A percentile compares a stretch with the other conserved stretches of the same genome.
These are phyloP conservation scores for Pycnonotus jocosus DNA, from an alignment of 2,113 vertebrate species.

Conservation along the genomic window DNA sequence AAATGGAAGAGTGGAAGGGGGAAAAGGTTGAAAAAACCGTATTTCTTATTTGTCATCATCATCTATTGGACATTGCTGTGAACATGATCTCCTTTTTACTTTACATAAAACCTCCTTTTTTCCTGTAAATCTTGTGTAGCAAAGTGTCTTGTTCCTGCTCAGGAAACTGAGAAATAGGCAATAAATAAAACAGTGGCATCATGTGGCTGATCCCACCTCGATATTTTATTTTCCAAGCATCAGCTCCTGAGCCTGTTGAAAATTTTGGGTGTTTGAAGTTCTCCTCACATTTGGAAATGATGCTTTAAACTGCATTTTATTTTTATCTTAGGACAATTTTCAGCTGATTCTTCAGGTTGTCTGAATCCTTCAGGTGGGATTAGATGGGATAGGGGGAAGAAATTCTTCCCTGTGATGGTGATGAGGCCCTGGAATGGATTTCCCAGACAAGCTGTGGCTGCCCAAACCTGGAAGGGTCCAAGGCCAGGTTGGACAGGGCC, in stretches of 20 bases:
- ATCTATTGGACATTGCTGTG: neutral
- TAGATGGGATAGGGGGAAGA: neutral
- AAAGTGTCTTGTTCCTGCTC: neutral
- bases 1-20: too few relatives aligned
- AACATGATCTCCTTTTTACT: neutral
- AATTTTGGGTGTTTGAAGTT: neutral
- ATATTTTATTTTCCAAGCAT: neutral
- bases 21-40: neutral
- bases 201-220: neutral
- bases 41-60: neutral
- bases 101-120: neutral
- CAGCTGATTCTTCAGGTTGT: neutral
- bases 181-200: neutral
- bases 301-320: neutral
- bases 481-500: neutral
- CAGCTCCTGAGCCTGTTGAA: neutral
- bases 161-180: accelerated
- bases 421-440: neutral
- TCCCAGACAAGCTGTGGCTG: neutral
- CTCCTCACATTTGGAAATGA: accelerated
- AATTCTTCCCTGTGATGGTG: neutral
- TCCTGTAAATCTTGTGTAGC: neutral
- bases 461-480: neutral
- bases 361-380: neutral
- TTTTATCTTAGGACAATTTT: neutral